Base-by-base conservation (phyloP, 2,113 vertebrate species). In the Aptenodytes forsteri region DNA sequence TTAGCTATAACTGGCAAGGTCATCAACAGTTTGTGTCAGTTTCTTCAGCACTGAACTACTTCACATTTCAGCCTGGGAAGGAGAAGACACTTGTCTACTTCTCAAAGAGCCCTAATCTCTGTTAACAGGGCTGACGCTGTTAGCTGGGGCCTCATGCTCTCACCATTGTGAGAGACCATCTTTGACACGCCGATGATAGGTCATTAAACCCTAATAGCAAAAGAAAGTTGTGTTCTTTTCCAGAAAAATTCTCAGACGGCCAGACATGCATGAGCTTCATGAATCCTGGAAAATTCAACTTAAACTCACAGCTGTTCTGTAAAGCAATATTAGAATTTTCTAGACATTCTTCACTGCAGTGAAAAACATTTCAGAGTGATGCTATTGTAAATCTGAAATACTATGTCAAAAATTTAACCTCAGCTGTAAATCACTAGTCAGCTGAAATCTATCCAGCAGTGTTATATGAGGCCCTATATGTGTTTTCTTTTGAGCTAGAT, bases 91-190 rank as follows among this genome's bases (percentile, higher is more conserved):
- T 78, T 55, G 1, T 19, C 23, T 47, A 6, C 5, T 38, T 83
- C 80, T 86, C 27, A 71, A 62, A 55, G 26, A 67, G 9, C 26
- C n/a, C 5, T 56, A 72, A 42, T 20, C 14, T 69, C 6, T 84
- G 8, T 7, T 76, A 54, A 38, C 5, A 72, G 6, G 10, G 23
- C 13, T 67, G 25, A 9, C 2, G 3, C 27, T 2, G 0, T 72
- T 58, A 52, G 10, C 40, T 58, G 49, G 20, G 2, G 25, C 32
- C 9, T 71, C 19, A 27, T 49, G 25, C 4, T 58, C 9, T 86
- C 27, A 6, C 8, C 6, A 4, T 17, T 65, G 13, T 47, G 20
- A 93, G 22, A 80, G 5, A 32, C 6, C 22, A 38, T 67, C 44
- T 77, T 54, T 55, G 30, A 44, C 10, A 49, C 1, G 4, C 3